Conservation (phyloP, 2,797 vertebrate genomes). For the Centroberyx gerrardi region DNA sequence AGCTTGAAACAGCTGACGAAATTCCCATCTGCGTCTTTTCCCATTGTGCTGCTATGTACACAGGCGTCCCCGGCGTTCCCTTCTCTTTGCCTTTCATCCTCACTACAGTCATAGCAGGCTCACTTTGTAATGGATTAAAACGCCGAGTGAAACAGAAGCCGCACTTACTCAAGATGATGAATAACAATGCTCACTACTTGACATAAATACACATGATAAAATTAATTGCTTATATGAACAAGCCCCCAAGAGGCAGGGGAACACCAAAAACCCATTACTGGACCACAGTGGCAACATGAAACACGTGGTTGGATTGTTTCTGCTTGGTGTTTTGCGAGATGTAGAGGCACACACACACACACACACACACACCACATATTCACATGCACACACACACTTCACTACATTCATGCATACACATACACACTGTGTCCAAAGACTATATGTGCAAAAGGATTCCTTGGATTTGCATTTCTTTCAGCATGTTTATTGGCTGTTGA, state of each 20-base stretch:
- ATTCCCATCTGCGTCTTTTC: constrained; percentile 43
- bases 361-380: background rate
- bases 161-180: constrained; percentile 73
- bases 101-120: constrained; percentile 32
- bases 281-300: constrained; percentile 48
- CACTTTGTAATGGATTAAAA: constrained; percentile 69
- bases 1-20: constrained; percentile 49
- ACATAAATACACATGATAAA: constrained; percentile 73
- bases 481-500: background rate
- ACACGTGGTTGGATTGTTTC: constrained; percentile 36
- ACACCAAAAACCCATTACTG: constrained; percentile 55
- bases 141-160: constrained; percentile 61
- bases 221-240: constrained; percentile 68
- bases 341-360: background rate
- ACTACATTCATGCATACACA: background rate
- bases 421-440: background rate
- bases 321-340: constrained; percentile 19
- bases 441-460: background rate
- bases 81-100: constrained; percentile 34
- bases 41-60: constrained; percentile 28
- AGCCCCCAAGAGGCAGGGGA: constrained; percentile 47
- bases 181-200: constrained; percentile 65
- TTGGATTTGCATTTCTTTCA: background rate
- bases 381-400: background rate
- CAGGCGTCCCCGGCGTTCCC: background rate